Evolutionary conservation across 2,113 vertebrate species (phyloP), one percentile per base, ranked within the genome.

Genomic region (Sebastes schlegelii): DNA sequence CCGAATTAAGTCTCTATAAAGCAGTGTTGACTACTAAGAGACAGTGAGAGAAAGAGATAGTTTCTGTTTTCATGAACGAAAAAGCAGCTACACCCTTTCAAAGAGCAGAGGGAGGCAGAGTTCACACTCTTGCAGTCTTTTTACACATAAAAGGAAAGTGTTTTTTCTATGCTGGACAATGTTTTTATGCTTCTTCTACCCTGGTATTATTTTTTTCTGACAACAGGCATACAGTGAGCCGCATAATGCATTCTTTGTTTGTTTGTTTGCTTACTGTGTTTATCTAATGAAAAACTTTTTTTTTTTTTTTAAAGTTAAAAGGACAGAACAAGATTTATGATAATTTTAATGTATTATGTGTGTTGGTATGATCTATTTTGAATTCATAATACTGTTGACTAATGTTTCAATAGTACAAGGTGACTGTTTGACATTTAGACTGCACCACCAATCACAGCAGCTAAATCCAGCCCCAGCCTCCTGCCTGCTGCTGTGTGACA

Each of bases 361-460:
- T 74, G 17, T 6, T 10, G 1, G 23, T 54, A n/a, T 46, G 19
- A 46, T 51, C 19, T 68, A 8, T 82, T 66, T 49, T 19, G 42
- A 54, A 79, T 49, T 49, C 11, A 19, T n/a, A 52, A 21, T 16
- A n/a, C 4, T 17, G 34, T 34, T 34, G 3, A 34, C 23, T 64
- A 43, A 23, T 42, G 49, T 51, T 49, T 34, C 21, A 79, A 54
- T 10, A 77, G 17, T 49, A 60, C 52, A 88, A 34, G 3, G 19
- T 57, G 14, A 43, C 21, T 43, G 2, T 58, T 46, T 84, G 85
- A 79, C 72, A 87, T 89, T 74, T 76, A 63, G 65, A 70, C 51
- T 45, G 55, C 62, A 77, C 5, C 40, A 26, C 19, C 12, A 74
- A 72, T 82, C 64, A 64, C 42, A 91, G 52, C 64, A 74, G 43